Evolutionary conservation across 1,140 invertebrate genomes (phyloP).

Genomic region (Cyrtorhinus lividipennis): DNA sequence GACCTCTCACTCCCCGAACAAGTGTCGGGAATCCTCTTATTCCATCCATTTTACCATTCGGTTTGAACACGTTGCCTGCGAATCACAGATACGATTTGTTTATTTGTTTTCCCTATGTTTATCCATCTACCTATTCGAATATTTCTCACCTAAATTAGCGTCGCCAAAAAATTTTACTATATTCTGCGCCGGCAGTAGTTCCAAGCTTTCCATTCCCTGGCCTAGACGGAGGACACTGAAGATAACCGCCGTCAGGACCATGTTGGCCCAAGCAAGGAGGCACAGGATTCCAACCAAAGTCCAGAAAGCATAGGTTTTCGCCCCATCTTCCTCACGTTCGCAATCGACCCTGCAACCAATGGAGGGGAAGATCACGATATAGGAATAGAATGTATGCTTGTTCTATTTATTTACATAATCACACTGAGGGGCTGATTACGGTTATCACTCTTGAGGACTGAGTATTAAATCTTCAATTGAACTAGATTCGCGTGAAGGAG

Average conservation of each 20-base stretch:
- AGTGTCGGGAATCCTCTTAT: conserved; percentile 56
- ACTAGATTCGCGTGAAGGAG: not conserved
- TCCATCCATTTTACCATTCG: conserved; percentile 45
- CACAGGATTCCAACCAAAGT: conserved; percentile 52
- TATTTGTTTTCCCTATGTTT: too few species aligned
- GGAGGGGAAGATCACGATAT: not conserved
- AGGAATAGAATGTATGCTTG: not conserved
- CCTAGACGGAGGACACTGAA: conserved; percentile 49
- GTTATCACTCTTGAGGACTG: not conserved
- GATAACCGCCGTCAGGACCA: conserved; percentile 53
- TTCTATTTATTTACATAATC: not conserved
- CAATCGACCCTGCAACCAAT: not conserved
- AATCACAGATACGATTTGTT: too few species aligned
- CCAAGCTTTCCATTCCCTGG: conserved; percentile 70
- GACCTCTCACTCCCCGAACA: conserved; percentile 45
- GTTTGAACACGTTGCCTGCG: conserved; percentile 36
- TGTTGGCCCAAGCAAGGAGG: conserved; percentile 53
- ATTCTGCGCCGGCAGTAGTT: conserved; percentile 59
- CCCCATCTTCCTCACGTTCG: not conserved
- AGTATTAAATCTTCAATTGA: not conserved
- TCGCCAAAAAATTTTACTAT: conserved; percentile 67
- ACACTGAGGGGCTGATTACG: not conserved
- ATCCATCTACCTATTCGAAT: too few species aligned
- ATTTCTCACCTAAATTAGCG: conserved; percentile 44
- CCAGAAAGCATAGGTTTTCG: conserved; percentile 53